These are phyloP conservation scores for Vulpes vulpes DNA, from an alignment of 2,113 vertebrate species.

Conservation along the genomic window DNA sequence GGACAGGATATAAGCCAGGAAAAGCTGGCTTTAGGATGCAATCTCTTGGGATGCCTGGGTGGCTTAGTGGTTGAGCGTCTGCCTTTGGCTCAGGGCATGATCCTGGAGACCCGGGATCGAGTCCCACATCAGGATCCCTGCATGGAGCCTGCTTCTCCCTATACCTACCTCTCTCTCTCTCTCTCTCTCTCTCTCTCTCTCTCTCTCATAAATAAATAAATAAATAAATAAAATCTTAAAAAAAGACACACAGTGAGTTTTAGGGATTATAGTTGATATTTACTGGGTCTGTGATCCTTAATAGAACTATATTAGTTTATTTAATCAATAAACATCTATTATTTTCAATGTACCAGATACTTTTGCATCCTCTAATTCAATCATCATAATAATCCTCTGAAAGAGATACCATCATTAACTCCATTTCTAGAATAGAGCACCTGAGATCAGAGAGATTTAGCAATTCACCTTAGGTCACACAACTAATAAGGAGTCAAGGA, in stretches of 20 bases:
- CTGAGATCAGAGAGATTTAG: constrained; percentile 12
- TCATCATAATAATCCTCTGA: neutral
- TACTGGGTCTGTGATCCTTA: constrained; percentile 3
- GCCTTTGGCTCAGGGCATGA: too few species aligned
- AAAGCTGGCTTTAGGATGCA: neutral
- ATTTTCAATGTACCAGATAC: constrained; percentile 28
- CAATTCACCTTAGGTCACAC: neutral
- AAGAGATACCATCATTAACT: neutral
- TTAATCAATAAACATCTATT: constrained; percentile 51
- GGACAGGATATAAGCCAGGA: neutral
- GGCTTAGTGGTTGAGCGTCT: too few species aligned
- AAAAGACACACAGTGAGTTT: neutral
- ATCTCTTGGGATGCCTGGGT: neutral
- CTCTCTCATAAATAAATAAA: too few species aligned
- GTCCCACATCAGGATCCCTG: too few species aligned
- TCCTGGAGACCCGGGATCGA: too few species aligned
- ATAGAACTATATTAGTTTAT: neutral
- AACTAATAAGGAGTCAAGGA: constrained; percentile 42
- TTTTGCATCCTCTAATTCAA: constrained; percentile 31
- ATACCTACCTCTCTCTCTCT: too few species aligned
- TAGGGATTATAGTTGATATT: constrained; percentile 4
- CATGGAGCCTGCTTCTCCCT: too few species aligned
- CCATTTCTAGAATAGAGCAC: constrained; percentile 48
- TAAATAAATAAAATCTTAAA: too few species aligned
- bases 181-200: too few species aligned